A percentile compares a stretch with the other conserved stretches of the same genome.
phyloP scores from a whole-genome alignment of 2,888 invertebrate species.

The Achlya flavicornis region DNA sequence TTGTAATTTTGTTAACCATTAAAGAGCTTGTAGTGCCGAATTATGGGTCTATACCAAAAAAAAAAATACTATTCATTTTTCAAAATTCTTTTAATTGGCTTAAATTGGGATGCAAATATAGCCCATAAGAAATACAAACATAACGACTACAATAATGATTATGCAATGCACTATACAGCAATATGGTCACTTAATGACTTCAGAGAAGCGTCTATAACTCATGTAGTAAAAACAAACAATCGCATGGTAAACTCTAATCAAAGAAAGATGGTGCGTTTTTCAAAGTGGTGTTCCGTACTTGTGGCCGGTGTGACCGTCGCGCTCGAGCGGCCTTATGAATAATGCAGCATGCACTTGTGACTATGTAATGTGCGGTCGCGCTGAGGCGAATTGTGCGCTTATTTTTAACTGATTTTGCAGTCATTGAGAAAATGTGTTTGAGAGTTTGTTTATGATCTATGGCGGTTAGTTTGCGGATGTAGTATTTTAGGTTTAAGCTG shows the following conservation, averaged over 20 bases:
- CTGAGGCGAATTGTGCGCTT: constrained; percentile 29
- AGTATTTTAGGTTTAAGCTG: background rate
- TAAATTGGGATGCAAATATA: too few species aligned
- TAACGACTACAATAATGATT: background rate
- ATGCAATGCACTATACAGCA: constrained; percentile 15
- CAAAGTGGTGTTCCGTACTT: constrained; percentile 39
- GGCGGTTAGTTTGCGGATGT: background rate
- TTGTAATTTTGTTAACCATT: too few species aligned
- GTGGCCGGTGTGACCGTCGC: constrained; percentile 54
- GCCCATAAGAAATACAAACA: background rate
- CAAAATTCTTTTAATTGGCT: too few species aligned
- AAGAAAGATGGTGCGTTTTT: constrained; percentile 42
- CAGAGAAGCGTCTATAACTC: constrained; percentile 23
- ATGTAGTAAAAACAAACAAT: constrained; percentile 10
- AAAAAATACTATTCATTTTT: too few species aligned
- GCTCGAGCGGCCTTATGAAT: constrained; percentile 55
- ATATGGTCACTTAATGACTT: constrained; percentile 22
- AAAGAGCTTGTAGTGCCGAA: too few species aligned
- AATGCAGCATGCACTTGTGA: constrained; percentile 55
- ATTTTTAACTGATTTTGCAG: background rate
- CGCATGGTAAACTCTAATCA: constrained; percentile 18
- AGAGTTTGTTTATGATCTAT: background rate
- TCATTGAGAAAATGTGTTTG: background rate
- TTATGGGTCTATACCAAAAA: too few species aligned
- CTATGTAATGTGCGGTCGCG: constrained; percentile 26